Evolutionary conservation across 1,140 invertebrate species (phyloP).

Genomic region (Tetraneura akinire): DNA sequence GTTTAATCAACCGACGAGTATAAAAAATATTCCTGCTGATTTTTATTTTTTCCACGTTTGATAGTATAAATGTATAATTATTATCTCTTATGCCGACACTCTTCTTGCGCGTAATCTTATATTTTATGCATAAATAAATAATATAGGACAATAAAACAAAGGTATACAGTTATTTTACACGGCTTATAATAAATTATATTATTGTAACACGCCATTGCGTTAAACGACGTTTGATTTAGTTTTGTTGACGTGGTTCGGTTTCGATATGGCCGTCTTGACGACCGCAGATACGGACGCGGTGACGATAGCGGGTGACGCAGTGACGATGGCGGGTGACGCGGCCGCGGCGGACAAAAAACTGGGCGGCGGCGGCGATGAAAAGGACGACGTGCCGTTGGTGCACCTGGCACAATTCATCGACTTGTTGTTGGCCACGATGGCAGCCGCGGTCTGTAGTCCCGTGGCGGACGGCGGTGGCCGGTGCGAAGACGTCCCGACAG

Average conservation of each 20-base stretch:
- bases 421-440: neutral
- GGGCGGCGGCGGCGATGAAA: neutral
- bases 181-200: too few species aligned
- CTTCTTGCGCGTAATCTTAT: too few species aligned
- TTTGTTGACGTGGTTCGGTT: constrained; percentile 14
- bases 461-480: neutral
- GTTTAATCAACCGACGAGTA: too few species aligned
- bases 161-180: too few species aligned
- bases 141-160: neutral
- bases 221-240: constrained; percentile 24
- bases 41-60: too few species aligned
- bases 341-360: neutral
- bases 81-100: neutral
- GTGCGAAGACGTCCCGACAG: neutral
- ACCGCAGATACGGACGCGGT: neutral
- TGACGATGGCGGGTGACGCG: neutral
- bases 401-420: neutral
- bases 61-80: too few species aligned
- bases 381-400: neutral
- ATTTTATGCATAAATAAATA: neutral
- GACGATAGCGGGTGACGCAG: neutral
- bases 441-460: neutral
- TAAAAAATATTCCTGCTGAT: too few species aligned
- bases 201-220: neutral
- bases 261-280: constrained; percentile 31